Evolutionary conservation across 2,113 vertebrate genomes (phyloP), one percentile per base, ranked within the genome.

Genomic region (Talpa occidentalis): DNA sequence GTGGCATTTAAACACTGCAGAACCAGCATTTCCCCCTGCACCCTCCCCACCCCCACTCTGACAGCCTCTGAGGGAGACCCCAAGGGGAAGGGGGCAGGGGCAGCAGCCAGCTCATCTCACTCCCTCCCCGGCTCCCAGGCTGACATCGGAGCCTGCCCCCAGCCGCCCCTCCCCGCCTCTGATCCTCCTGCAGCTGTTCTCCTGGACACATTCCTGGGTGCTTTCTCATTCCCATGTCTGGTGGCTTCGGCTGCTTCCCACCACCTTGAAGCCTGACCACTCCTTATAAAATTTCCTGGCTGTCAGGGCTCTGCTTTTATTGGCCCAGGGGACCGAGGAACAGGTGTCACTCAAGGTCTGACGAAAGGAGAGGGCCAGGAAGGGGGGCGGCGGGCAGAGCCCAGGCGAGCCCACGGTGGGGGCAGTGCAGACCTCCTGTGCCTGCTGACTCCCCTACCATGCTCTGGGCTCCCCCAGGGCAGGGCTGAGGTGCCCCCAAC

Each of bases 121-220:
- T 7, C 26, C 47, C 56, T 11, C 72, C 79, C 40, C 86, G 5
- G 69, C 79, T n/a, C 49, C 5, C 0, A n/a, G 32, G 91, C 30
- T 32, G 97, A 96, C 37, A 96, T 59, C 81, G 0, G 95, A 96
- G 95, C 95, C 78, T 0, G 44, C 82, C 47, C n/a, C 22, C 22
- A 0, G 59, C 69, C 44, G 40, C 84, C 66, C 21, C 12, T 70
- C 35, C 32, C 80, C n/a, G 2, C 19, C 74, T 28, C 84, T 59
- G 98, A 97, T 98, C 98, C 98, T 97, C 95, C 97, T 95, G 98
- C 99, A 99, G 99, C 99, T 99, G 99, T 98, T 98, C 98, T 97
- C 84, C 11, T 2, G 96, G 98, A 98, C 97, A 95, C 99, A 99
- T 99, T 99, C 99, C 99, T 99, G 98, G 97, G 98, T 95, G 98